A percentile compares a stretch with the other conserved stretches of the same genome.
phyloP scores from a whole-genome alignment of 1,140 invertebrate species.

The Megathymus violae region DNA sequence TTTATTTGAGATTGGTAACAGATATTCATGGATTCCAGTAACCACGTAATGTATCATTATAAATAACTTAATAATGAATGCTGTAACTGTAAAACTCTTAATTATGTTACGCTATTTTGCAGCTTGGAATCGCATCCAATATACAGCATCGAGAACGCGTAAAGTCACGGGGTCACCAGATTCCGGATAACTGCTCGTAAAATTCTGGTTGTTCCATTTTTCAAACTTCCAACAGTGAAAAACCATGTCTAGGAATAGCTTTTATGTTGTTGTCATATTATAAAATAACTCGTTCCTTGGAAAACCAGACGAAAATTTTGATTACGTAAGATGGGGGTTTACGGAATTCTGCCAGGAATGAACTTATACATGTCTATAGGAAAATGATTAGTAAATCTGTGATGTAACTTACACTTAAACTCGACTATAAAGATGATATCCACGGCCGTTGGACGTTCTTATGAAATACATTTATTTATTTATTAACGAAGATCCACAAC shows the following conservation, averaged over 20 bases:
- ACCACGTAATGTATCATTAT: too few relatives aligned
- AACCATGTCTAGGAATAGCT: conserved; percentile 47
- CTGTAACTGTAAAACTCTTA: not conserved
- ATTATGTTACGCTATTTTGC: conserved; percentile 12
- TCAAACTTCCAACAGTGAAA: conserved; percentile 61
- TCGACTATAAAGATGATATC: too few relatives aligned
- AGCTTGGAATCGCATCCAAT: conserved; percentile 25
- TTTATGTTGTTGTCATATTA: conserved; percentile 3
- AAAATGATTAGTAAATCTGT: too few relatives aligned
- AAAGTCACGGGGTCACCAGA: conserved; percentile 71
- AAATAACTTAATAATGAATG: not conserved
- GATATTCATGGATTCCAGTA: too few relatives aligned
- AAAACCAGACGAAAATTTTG: conserved; percentile 1
- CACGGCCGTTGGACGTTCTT: too few relatives aligned
- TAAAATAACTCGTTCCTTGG: not conserved
- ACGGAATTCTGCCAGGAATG: too few relatives aligned
- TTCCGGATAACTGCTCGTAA: conserved; percentile 76
- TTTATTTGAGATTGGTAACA: too few relatives aligned
- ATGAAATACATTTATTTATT: too few relatives aligned
- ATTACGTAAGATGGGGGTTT: too few relatives aligned
- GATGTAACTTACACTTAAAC: not conserved
- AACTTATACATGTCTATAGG: too few relatives aligned
- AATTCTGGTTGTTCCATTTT: conserved; percentile 62
- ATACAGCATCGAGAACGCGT: conserved; percentile 65
- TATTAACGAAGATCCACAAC: too few relatives aligned